These are phyloP conservation scores for Lepeophtheirus salmonis DNA, from an alignment of 1,140 invertebrate species.

Conservation along the genomic window DNA sequence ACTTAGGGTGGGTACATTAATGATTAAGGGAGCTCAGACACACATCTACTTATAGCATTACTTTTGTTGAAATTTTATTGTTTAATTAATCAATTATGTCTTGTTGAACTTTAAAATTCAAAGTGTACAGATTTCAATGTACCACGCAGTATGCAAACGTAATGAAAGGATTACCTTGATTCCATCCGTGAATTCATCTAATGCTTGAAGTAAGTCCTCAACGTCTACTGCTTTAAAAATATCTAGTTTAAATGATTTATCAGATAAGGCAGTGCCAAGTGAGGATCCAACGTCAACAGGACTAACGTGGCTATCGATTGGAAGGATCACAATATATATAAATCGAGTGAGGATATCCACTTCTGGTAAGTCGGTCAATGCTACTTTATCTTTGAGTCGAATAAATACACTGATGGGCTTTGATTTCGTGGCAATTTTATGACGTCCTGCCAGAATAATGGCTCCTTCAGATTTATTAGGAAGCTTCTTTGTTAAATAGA, in stretches of 20 bases:
- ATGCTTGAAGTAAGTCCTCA: not conserved
- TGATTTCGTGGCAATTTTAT: constrained; percentile 66
- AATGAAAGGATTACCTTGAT: constrained; percentile 8
- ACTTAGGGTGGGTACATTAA: too few relatives aligned
- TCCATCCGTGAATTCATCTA: constrained; percentile 13
- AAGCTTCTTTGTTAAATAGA: constrained; percentile 89
- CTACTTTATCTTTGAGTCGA: constrained; percentile 61
- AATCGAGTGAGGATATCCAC: constrained; percentile 91
- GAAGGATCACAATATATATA: constrained; percentile 29
- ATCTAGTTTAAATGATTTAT: not conserved
- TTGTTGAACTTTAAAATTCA: too few relatives aligned
- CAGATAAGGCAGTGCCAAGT: constrained; percentile 2
- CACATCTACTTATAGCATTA: too few relatives aligned
- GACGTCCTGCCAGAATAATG: constrained; percentile 88
- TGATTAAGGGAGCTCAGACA: too few relatives aligned
- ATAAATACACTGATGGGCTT: constrained; percentile 80
- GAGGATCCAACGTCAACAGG: not conserved
- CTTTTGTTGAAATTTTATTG: too few relatives aligned
- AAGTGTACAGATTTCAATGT: too few relatives aligned
- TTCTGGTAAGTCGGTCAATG: constrained; percentile 86
- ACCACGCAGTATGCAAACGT: not conserved
- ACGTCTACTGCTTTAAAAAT: not conserved
- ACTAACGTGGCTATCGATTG: not conserved
- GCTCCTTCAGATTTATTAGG: constrained; percentile 83
- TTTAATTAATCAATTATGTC: too few relatives aligned